Base-by-base conservation (phyloP, 2,113 vertebrate species). In the Callopanchax toddi region DNA sequence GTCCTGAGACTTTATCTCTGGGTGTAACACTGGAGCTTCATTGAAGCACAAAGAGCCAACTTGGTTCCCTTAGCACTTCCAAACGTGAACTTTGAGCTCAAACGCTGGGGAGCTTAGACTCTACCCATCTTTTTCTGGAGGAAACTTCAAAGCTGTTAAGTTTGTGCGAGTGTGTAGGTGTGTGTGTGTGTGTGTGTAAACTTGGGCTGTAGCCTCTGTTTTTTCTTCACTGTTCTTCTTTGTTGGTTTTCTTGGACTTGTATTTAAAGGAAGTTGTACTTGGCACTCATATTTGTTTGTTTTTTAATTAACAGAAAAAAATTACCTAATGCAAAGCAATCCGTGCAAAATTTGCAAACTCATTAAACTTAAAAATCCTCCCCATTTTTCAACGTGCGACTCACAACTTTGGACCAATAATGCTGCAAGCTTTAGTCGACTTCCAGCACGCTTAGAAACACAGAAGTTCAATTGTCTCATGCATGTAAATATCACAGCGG, bases 1-100 rank as follows among this genome's bases (percentile, higher is more conserved):
- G 85, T 82, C 59, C 71, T 49, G 45, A 61, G 42, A n/a, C 17
- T 71, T 83, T 86, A 81, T 87, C 76, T 68, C 74, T 25, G 17
- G 0, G 51, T 66, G 60, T 75, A 80, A 74, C 44, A 25, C 40
- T 26, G 46, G 64, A n/a, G 50, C 56, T 37, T 40, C 60, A 60
- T 67, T 54, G 63, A 55, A 71, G 69, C 63, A 76, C 61, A 84
- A 71, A 71, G 67, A n/a, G 4, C 17, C 48, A 49, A 57, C 63
- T 80, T 77, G 74, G 68, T 80, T 65, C 44, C 42, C 48, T 39
- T 59, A 66, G 60, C 49, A 45, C 42, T 49, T 50, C 36, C 54
- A 71, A 75, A 67, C 68, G 29, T 78, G 58, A 83, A 88, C 73
- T 77, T 65, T 65, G 76, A 70, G 49, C 57, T 81, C 20, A 45